Evolutionary conservation across 2,797 vertebrate genomes (phyloP).

Genomic region (Spinus pinus): DNA sequence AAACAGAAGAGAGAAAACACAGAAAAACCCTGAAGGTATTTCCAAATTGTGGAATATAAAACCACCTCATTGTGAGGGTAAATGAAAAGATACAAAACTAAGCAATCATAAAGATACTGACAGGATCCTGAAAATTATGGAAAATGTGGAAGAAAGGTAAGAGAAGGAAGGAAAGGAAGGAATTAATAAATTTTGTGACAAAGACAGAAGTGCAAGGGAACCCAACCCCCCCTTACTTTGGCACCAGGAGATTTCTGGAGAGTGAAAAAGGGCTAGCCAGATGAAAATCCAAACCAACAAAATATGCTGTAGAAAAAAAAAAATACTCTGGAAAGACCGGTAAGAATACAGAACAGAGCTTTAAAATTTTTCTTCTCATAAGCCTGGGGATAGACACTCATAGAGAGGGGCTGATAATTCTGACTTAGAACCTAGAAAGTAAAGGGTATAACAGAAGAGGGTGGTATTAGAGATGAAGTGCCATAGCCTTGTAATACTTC

Average conservation of each 20-base stretch:
- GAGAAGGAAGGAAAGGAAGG: background rate
- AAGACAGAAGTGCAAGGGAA: background rate
- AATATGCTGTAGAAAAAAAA: background rate
- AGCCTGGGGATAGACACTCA: background rate
- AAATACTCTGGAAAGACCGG: background rate
- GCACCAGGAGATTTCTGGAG: background rate
- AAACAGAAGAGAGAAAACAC: background rate
- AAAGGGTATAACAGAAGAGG: background rate
- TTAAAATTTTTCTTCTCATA: background rate
- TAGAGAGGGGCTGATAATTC: background rate
- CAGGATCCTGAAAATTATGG: background rate
- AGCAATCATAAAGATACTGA: background rate
- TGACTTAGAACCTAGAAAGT: background rate
- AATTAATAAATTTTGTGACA: background rate
- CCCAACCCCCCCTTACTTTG: fast-evolving
- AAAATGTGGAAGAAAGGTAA: background rate
- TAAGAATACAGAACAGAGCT: background rate
- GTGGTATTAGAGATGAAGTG: background rate
- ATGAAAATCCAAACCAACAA: background rate
- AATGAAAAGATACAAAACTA: background rate
- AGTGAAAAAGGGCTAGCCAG: background rate
- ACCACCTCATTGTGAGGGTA: background rate
- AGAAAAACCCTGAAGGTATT: background rate
- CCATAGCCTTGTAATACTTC: background rate
- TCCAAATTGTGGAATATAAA: background rate